Evolutionary conservation across 2,797 vertebrate species (phyloP).

Genomic region (Ctenosaura bakeri): DNA sequence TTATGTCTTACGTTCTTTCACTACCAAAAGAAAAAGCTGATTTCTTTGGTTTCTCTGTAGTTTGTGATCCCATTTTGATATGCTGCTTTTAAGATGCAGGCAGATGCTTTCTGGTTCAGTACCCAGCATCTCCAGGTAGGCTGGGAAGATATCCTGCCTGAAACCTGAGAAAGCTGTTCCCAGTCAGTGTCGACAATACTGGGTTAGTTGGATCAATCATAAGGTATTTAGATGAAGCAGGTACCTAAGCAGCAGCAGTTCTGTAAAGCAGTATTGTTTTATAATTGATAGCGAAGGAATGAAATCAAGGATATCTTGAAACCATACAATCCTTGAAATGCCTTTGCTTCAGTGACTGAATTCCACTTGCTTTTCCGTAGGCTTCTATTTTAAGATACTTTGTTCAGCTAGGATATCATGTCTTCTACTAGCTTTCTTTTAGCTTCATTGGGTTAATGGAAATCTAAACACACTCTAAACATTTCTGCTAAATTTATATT

Average conservation of each 20-base stretch:
- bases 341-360: not conserved
- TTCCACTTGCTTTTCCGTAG: not conserved
- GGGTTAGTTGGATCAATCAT: not conserved
- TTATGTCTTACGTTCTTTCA: constrained; percentile 17
- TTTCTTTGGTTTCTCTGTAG: not conserved
- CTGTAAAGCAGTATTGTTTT: not conserved
- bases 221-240: not conserved
- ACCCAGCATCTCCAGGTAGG: not conserved
- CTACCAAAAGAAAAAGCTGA: not conserved
- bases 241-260: not conserved
- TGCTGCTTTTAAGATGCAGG: not conserved
- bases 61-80: not conserved
- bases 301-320: not conserved
- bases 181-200: not conserved
- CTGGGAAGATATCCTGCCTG: not conserved
- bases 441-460: not conserved
- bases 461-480: not conserved
- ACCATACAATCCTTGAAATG: not conserved
- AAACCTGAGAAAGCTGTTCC: not conserved
- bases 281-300: not conserved
- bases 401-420: not conserved
- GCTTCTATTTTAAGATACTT: not conserved
- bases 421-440: not conserved
- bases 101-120: not conserved
- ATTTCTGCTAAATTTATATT: not conserved